These are phyloP conservation scores for Thaleichthys pacificus DNA, from an alignment of 2,797 vertebrate species.

Conservation along the genomic window DNA sequence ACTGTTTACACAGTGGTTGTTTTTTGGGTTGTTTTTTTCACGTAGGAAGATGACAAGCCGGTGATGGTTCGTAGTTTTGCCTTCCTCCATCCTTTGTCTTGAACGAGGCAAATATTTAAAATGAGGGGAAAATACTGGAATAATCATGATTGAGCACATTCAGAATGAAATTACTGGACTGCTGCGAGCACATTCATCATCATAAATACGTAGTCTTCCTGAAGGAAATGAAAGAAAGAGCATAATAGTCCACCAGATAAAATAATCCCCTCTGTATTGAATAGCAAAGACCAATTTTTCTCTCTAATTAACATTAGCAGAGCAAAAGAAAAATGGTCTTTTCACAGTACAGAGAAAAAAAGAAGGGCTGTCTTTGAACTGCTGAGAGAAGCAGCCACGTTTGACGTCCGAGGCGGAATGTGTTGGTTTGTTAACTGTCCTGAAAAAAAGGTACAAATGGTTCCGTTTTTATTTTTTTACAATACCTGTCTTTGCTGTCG, in stretches of 20 bases:
- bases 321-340: conserved; percentile 34
- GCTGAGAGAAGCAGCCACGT: not conserved
- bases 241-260: conserved; percentile 53
- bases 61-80: no score
- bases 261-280: conserved; percentile 55
- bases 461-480: conserved; percentile 47
- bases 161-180: conserved; percentile 58
- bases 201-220: conserved; percentile 63
- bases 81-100: not conserved
- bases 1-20: no score
- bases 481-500: conserved; percentile 46
- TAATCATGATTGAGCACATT: conserved; percentile 28
- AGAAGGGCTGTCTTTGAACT: conserved; percentile 4
- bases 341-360: not conserved
- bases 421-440: not conserved
- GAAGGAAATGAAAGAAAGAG: conserved; percentile 53
- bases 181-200: conserved; percentile 61
- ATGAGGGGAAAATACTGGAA: conserved; percentile 55
- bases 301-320: conserved; percentile 62
- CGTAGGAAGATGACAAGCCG: no score
- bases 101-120: conserved; percentile 24
- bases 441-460: conserved; percentile 57
- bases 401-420: not conserved
- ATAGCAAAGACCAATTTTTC: conserved; percentile 45
- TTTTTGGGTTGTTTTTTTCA: no score